Percentiles rank a stretch among this genome's conserved stretches.
phyloP scores from a whole-genome alignment of 2,113 vertebrate species.

The Anhinga rufa region DNA sequence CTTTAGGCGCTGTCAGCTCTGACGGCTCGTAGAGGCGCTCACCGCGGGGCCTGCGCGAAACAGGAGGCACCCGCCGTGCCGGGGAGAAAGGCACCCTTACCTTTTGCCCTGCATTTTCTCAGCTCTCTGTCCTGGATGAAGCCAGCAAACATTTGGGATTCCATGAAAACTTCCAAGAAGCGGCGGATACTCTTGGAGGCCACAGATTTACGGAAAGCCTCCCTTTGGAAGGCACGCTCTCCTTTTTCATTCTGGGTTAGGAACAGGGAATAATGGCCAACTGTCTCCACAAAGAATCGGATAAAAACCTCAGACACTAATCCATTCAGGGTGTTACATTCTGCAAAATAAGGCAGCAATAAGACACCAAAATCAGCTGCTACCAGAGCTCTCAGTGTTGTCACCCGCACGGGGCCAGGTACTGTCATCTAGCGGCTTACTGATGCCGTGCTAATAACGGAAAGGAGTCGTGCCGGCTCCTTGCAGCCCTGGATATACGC shows the following conservation, averaged over 20 bases:
- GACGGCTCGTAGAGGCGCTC: rapidly evolving
- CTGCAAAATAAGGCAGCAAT: constrained; percentile 73
- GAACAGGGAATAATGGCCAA: constrained; percentile 97
- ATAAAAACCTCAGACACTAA: constrained; percentile 98
- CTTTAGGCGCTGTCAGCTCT: no score
- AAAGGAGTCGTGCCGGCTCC: background rate
- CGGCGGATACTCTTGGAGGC: constrained; percentile 97
- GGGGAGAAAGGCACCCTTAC: constrained; percentile 58
- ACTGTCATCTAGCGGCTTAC: background rate
- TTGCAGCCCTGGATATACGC: background rate
- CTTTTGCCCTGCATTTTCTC: constrained; percentile 93
- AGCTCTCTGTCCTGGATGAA: constrained; percentile 98
- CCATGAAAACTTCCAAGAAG: constrained; percentile 98
- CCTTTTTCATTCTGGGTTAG: constrained; percentile 92
- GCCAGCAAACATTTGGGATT: constrained; percentile 98
- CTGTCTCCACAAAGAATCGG: constrained; percentile 97
- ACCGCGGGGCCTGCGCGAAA: rapidly evolving
- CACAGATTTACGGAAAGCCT: constrained; percentile 97
- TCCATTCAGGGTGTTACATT: constrained; percentile 92
- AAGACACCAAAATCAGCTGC: constrained; percentile 30
- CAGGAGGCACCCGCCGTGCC: rapidly evolving
- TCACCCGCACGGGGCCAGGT: background rate
- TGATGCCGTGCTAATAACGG: background rate
- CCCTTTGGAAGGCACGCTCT: constrained; percentile 91
- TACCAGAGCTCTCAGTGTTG: background rate